Evolutionary conservation across 2,888 invertebrate genomes (phyloP).

Genomic region (Apamea crenata): DNA sequence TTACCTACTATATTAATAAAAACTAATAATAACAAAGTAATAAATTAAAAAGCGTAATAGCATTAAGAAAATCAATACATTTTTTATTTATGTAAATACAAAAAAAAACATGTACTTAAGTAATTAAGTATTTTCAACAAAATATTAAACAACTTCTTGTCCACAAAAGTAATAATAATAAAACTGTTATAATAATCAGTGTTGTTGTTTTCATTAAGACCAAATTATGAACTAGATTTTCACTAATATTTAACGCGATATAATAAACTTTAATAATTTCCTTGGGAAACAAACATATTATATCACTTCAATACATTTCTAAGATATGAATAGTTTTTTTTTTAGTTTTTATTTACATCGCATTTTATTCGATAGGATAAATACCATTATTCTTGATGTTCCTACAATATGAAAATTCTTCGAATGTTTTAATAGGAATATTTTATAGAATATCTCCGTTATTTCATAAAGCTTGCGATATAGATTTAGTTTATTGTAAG

Average conservation of each 20-base stretch:
- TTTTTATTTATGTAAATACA: slow-evolving; percentile 2
- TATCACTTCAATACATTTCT: slow-evolving; percentile 88
- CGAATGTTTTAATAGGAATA: slow-evolving; percentile 65
- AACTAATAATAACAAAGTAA: slow-evolving; percentile 23
- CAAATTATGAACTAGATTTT: slow-evolving; percentile 78
- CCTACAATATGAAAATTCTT: slow-evolving; percentile 68
- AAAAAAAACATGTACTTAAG: slow-evolving; percentile 28
- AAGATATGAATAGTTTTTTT: slow-evolving; percentile 89
- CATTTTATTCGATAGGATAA: slow-evolving; percentile 72
- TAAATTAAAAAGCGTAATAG: slow-evolving; percentile 1
- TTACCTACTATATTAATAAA: slow-evolving; percentile 23
- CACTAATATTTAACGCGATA: slow-evolving; percentile 86
- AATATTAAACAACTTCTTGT: slow-evolving; percentile 16
- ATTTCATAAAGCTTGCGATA: slow-evolving; percentile 61
- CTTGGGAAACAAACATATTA: slow-evolving; percentile 86
- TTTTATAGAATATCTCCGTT: slow-evolving; percentile 61
- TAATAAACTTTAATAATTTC: slow-evolving; percentile 88
- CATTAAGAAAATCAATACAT: not conserved
- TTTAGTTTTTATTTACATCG: slow-evolving; percentile 81
- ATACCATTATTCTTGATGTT: slow-evolving; percentile 63
- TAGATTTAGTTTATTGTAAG: slow-evolving; percentile 52
- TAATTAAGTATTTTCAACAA: slow-evolving; percentile 27
- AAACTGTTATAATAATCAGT: slow-evolving; percentile 33
- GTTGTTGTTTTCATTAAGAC: slow-evolving; percentile 71
- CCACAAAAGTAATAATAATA: slow-evolving; percentile 22